Base-by-base conservation (phyloP, 2,797 vertebrate genomes). In the Protonibea diacanthus region DNA sequence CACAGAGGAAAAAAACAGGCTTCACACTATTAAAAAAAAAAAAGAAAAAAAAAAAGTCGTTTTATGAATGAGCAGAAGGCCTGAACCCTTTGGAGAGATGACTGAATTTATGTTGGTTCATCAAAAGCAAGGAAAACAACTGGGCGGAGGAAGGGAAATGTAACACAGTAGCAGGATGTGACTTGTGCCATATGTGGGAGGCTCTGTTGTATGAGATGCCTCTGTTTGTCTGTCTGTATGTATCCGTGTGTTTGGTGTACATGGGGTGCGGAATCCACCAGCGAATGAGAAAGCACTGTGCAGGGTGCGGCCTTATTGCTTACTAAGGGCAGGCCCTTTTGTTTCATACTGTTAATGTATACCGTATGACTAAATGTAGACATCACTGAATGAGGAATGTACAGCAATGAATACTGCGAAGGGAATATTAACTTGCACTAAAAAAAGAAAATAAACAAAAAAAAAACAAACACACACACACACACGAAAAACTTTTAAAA, bases 331-430 rank as follows among this genome's bases (percentile, higher is more conserved):
- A 96, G 98, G 97, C 97, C 97, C 98, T 98, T 97, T 97, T 91
- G 95, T 94, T 94, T 91, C 92, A 93, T 94, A 92, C 91, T 89
- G 84, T 93, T 83, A 91, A 94, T 94, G 92, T 94, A 94, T 92
- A 93, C 90, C 89, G 85, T 94, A 92, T 90, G 92, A 94, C 91
- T 95, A 96, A 97, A 97, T 96, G 97, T 98, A 98, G 98, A 98
- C 97, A 97, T 98, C 98, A 99, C 98, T 99, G 98, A 99, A 97
- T 97, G 97, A 97, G 98, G 98, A 99, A 99, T 99, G 98, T 99
- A 99, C 97, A 96, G 97, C 97, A 96, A 96, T 66, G 96, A 98
- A 97, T 97, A 99, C 97, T 96, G 96, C 96, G 97, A 98, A 99
- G 97, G 97, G 97, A 97, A 97, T 94, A 96, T 97, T 97, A 98